Base-by-base conservation (phyloP, 1,140 invertebrate species). In the Meloidogyne exigua region DNA sequence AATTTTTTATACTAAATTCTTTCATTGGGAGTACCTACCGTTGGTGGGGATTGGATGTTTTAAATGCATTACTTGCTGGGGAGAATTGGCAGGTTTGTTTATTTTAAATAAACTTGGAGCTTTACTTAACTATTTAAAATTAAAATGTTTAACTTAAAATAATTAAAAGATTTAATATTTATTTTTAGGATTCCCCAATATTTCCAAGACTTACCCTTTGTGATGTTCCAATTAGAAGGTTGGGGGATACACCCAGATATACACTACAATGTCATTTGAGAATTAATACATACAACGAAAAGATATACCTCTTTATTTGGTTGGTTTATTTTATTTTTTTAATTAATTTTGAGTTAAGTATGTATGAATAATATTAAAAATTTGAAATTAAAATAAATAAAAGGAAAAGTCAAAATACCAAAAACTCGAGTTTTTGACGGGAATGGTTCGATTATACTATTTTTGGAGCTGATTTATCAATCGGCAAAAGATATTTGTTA, bases 1-100 rank as follows among this genome's bases (percentile, higher is more conserved):
- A 90, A 77, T 87, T 90, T 76, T 88, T 89, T 76, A 82, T 89
- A 15, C 81, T 90, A 23, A 89, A 89, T 77, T 82, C 82, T n/a
- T 90, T 89, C 84, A 85, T 90, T 72, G 89, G 89, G 39, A 84
- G 82, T 66, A 88, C 88, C 64, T 89, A 88, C 75, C 83, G 85
- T 68, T 79, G 88, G 70, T 89, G 89, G 81, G 89, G 89, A 21
- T 76, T 88, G 1, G 86, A 89, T 76, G 88, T 77, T 5, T 42
- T 82, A 21, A 72, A 65, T 21, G 81, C 81, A 67, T 42, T 82
- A 70, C 72, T 68, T 32, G 71, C 44, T 44, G 81, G 81, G 10
- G 49, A 80, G 63, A 81, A 82, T 75, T 75, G 74, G 74, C 74
- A 75, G 74, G 74, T 39, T 9, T 32, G 28, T 32, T 32, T 2